These are phyloP conservation scores for Scolopax bukidnonensis DNA, from an alignment of 2,797 vertebrate genomes.

Conservation along the genomic window DNA sequence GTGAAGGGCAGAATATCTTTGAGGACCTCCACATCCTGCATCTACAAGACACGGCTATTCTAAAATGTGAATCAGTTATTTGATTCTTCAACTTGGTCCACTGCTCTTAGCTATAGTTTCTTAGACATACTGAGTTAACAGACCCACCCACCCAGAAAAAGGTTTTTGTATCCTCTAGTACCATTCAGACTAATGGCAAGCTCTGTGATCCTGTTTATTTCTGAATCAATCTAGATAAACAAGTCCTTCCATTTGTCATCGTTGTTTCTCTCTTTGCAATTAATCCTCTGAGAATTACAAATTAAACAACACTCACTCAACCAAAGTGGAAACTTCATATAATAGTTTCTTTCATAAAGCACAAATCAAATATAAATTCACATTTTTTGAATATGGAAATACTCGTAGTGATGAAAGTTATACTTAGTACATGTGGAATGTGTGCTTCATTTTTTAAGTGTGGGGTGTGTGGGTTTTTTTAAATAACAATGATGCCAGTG, in stretches of 20 bases:
- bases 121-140: background rate
- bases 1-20: background rate
- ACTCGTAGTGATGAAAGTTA: conserved; percentile 70
- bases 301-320: conserved; percentile 53
- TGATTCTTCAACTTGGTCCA: background rate
- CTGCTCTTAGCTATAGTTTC: background rate
- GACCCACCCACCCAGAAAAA: background rate
- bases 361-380: conserved; percentile 55
- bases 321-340: conserved; percentile 45
- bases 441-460: conserved; percentile 60
- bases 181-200: conserved; percentile 17
- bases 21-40: background rate
- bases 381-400: conserved; percentile 67
- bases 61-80: background rate
- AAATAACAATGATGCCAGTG: conserved; percentile 64
- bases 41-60: background rate
- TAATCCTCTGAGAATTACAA: conserved; percentile 62
- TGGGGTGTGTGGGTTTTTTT: background rate
- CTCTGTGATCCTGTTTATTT: conserved; percentile 58
- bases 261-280: conserved; percentile 58
- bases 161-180: background rate
- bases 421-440: conserved; percentile 69
- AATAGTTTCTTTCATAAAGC: conserved; percentile 65
- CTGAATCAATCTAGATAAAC: conserved; percentile 63
- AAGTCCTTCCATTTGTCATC: conserved; percentile 53